Percentiles rank a stretch among this genome's conserved stretches.
Conservation (phyloP, 2,113 vertebrate species). For the Hymenochirus boettgeri region DNA sequence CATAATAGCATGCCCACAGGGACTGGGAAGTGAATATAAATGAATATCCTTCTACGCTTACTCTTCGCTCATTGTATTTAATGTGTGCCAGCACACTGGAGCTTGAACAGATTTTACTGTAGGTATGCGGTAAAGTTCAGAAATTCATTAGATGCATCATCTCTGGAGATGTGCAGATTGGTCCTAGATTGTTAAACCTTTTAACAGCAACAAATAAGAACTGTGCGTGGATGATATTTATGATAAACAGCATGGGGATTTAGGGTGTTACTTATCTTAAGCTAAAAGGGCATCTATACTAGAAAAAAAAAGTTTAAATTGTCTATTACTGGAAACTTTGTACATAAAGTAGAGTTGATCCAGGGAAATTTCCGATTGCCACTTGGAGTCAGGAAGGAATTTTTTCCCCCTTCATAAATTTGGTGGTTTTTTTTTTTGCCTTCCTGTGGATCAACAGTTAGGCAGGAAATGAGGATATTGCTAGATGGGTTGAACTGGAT, state of each 20-base stretch:
- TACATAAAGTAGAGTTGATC: no score
- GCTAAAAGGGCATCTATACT: no score
- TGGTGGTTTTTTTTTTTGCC: no score
- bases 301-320: no score
- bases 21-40: conserved; percentile 12
- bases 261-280: not conserved
- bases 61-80: conserved; percentile 2
- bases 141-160: not conserved
- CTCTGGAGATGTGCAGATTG: not conserved
- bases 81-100: not conserved
- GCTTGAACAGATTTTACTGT: not conserved
- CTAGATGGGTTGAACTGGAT: no score
- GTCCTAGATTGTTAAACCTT: not conserved
- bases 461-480: no score
- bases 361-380: no score
- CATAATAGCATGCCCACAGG: conserved; percentile 25
- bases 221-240: not conserved
- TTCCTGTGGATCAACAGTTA: no score
- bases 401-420: no score
- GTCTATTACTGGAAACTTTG: no score
- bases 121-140: not conserved
- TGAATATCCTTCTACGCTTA: not conserved
- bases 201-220: not conserved
- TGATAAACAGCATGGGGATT: not conserved
- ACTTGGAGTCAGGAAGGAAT: no score